These are phyloP conservation scores for Rhinopomastus cyanomelas DNA, from an alignment of 2,113 vertebrate genomes.

Conservation along the genomic window DNA sequence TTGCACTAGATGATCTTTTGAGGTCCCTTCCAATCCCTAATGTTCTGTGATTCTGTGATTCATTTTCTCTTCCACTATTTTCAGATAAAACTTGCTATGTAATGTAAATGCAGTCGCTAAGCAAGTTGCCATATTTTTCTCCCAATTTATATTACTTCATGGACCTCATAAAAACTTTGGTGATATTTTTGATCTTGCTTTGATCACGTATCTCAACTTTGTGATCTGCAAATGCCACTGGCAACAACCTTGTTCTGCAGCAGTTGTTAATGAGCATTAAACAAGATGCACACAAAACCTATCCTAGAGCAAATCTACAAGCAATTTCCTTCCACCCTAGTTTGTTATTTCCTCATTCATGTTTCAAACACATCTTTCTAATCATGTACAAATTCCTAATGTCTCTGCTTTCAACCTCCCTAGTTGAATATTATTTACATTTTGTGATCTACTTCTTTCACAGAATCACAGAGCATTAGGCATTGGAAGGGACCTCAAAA, in stretches of 20 bases:
- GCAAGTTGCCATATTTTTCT: background rate
- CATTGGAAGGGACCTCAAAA: too few species aligned
- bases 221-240: background rate
- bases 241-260: background rate
- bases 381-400: background rate
- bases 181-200: background rate
- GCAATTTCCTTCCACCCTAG: background rate
- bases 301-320: background rate
- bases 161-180: background rate
- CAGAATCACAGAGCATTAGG: too few species aligned
- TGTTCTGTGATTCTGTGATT: too few species aligned
- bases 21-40: too few species aligned
- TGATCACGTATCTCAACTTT: background rate
- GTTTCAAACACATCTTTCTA: background rate
- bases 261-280: background rate
- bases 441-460: background rate
- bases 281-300: background rate
- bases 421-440: background rate
- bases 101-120: background rate
- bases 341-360: background rate
- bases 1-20: too few species aligned
- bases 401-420: background rate
- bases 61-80: background rate
- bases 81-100: background rate
- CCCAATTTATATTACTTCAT: background rate